Percentiles rank a stretch among this genome's conserved stretches.
Conservation (phyloP, 2,888 invertebrate genomes). For the Papilio elwesi region DNA sequence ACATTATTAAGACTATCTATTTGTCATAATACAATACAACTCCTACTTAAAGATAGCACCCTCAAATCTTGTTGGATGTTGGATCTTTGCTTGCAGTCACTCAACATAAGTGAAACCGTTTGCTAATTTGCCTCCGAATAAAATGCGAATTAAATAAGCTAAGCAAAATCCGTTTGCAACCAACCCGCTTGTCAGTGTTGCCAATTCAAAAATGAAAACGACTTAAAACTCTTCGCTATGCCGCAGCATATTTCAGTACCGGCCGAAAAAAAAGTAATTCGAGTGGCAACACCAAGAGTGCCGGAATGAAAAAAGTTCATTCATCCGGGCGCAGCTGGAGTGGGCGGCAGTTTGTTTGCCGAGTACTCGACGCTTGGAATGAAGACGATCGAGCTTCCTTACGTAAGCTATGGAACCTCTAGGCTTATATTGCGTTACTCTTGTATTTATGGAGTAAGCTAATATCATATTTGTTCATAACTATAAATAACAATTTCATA, state of each 20-base stretch:
- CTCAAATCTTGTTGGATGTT: no score
- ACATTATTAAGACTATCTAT: no score
- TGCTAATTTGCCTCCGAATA: no score
- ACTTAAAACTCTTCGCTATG: constrained; percentile 26
- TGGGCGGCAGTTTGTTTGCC: constrained; percentile 37
- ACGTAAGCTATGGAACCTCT: constrained; percentile 27
- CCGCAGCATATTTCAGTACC: constrained; percentile 43
- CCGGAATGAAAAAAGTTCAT: constrained; percentile 62
- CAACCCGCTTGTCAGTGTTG: neutral
- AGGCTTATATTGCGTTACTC: constrained; percentile 13
- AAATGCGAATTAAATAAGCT: no score
- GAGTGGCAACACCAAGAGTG: constrained; percentile 47
- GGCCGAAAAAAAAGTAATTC: constrained; percentile 47
- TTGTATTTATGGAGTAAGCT: neutral
- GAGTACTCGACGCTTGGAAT: constrained; percentile 34
- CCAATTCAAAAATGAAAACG: constrained; percentile 6
- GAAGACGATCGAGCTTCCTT: constrained; percentile 31
- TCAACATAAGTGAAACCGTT: no score
- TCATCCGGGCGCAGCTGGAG: constrained; percentile 50
- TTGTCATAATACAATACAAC: no score
- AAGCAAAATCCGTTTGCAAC: neutral
- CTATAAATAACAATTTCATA: no score
- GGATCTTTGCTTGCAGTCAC: no score
- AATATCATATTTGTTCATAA: neutral
- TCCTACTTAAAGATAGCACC: no score